Conservation (phyloP, 2,888 invertebrate species). For the Coleophora deauratella region DNA sequence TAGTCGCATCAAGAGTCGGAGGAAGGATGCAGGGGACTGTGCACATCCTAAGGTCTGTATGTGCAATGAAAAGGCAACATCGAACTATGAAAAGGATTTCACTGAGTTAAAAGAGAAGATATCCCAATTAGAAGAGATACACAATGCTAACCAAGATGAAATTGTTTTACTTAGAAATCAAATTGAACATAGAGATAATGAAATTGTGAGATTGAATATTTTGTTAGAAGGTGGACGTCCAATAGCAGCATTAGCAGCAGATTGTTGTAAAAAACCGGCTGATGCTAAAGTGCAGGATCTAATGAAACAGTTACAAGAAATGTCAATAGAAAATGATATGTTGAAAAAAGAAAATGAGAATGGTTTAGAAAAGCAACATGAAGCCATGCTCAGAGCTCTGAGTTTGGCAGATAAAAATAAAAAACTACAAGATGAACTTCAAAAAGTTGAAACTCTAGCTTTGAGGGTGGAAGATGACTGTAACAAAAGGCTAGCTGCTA, state of each 20-base stretch:
- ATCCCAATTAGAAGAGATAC: slow-evolving; percentile 55
- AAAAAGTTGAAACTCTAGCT: slow-evolving; percentile 82
- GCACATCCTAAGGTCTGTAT: slow-evolving; percentile 33
- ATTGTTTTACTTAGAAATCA: slow-evolving; percentile 49
- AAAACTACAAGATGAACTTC: slow-evolving; percentile 79
- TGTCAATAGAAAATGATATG: slow-evolving; percentile 73
- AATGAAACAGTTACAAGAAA: slow-evolving; percentile 72
- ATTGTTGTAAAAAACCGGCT: slow-evolving; percentile 77
- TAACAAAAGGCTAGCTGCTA: slow-evolving; percentile 77
- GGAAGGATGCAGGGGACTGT: slow-evolving; percentile 37
- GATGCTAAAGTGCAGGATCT: slow-evolving; percentile 72
- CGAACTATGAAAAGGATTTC: slow-evolving; percentile 55
- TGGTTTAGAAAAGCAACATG: slow-evolving; percentile 80
- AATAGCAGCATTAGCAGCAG: slow-evolving; percentile 74
- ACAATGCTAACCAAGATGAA: slow-evolving; percentile 51
- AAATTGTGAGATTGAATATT: slow-evolving; percentile 79
- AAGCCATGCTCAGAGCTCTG: slow-evolving; percentile 85
- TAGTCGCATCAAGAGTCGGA: slow-evolving; percentile 53
- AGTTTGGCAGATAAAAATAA: slow-evolving; percentile 83
- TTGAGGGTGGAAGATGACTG: slow-evolving; percentile 85
- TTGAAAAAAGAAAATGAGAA: slow-evolving; percentile 66
- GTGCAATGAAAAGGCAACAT: slow-evolving; percentile 35
- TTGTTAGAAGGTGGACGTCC: slow-evolving; percentile 83
- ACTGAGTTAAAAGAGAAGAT: slow-evolving; percentile 58
- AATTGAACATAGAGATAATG: slow-evolving; percentile 76